phyloP scores from a whole-genome alignment of 2,888 invertebrate species.

The Caenorhabditis afra region DNA sequence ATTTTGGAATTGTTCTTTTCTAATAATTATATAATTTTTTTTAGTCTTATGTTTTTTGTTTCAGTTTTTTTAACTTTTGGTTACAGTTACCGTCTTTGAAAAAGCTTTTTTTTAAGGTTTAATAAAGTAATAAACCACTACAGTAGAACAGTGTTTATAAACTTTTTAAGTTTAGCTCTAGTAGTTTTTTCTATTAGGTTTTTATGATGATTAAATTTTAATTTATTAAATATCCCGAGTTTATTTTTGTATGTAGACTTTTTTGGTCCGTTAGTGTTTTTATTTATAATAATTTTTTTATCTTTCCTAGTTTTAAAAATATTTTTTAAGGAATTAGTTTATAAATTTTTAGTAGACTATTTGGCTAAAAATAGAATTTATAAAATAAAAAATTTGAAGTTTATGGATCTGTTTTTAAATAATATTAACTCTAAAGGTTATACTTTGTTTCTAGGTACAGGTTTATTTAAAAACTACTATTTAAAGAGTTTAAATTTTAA shows the following conservation, averaged over 20 bases:
- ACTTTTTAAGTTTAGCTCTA: conserved; percentile 68
- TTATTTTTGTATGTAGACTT: conserved; percentile 71
- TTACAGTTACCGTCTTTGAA: conserved; percentile 73
- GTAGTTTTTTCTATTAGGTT: conserved; percentile 66
- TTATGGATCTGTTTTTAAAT: conserved; percentile 67
- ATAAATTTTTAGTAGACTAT: conserved; percentile 72
- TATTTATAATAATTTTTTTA: conserved; percentile 63
- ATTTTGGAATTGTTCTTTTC: conserved; percentile 71
- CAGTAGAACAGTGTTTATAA: conserved; percentile 67
- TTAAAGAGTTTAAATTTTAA: conserved; percentile 64
- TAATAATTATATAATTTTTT: conserved; percentile 65
- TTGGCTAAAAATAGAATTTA: conserved; percentile 66
- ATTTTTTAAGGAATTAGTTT: conserved; percentile 63
- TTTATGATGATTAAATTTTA: conserved; percentile 69
- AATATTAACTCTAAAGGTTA: conserved; percentile 62
- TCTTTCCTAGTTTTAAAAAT: conserved; percentile 64
- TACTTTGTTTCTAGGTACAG: conserved; percentile 31
- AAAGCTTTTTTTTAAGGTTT: conserved; percentile 70
- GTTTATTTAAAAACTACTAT: conserved; percentile 57
- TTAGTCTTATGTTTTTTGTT: conserved; percentile 69
- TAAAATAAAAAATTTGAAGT: conserved; percentile 68
- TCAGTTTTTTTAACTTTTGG: conserved; percentile 72
- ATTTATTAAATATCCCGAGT: conserved; percentile 67
- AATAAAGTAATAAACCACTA: conserved; percentile 66
- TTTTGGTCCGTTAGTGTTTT: conserved; percentile 81